Base-by-base conservation (phyloP, 2,113 vertebrate species). In the Glareola pratincola region DNA sequence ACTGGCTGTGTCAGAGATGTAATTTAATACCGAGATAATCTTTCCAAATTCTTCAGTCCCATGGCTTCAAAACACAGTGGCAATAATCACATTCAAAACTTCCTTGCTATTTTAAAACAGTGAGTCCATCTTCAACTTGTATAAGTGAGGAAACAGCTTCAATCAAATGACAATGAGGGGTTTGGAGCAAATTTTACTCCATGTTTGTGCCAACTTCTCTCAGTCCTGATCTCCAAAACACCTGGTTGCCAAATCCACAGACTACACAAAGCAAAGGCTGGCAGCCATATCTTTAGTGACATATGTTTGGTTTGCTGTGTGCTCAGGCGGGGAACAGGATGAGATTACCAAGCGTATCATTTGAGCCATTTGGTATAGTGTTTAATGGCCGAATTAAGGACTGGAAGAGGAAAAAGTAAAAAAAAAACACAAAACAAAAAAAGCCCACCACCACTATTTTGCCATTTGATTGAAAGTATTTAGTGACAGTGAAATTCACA, bases 111-210 rank as follows among this genome's bases (percentile, higher is more conserved):
- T 85, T 51, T 63, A 41, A 69, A 84, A 34, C 22, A 53, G 4
- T 3, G 36, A 71, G 13, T 50, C 34, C 27, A 37, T 60, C 32
- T 22, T 50, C 12, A 69, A 53, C 7, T 39, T 22, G 7, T 14
- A 8, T 20, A 41, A 63, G 13, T 19, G 17, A 80, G 45, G 17
- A 80, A 78, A 83, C 4, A 13, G 20, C 27, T 84, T 64, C 24
- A 57, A n/a, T 30, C 30, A 50, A 84, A 51, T 0, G 1, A 9
- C 50, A 63, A 30, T 0, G 3, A 82, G 11, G 10, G 5, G 2
- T 32, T 45, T 34, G 41, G n/a, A 30, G 63, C 29, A 69, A 45
- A 64, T n/a, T 75, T 69, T 54, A 21, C 6, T 26, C 24, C 9
- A 2, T 36, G 30, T 9, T 68, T 37, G 19, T 56, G 76, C 19